These are phyloP conservation scores for Meleagris gallopavo DNA, from an alignment of 2,113 vertebrate species.

Conservation along the genomic window DNA sequence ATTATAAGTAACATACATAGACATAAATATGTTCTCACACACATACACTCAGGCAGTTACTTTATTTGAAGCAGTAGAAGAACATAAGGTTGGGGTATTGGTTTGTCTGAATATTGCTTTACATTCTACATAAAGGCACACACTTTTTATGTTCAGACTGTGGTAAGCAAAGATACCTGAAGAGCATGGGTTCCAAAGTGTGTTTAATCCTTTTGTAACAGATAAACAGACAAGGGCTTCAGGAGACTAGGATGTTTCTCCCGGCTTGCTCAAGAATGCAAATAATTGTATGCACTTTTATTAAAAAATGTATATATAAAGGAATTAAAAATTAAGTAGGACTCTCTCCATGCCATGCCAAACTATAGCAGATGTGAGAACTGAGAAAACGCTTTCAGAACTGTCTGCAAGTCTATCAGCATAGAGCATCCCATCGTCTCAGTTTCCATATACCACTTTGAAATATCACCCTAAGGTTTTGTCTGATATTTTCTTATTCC, in stretches of 20 bases:
- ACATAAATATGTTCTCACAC: neutral
- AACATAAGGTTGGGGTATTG: fast-evolving
- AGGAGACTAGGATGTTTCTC: neutral
- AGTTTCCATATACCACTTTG: neutral
- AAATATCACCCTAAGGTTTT: neutral
- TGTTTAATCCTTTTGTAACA: neutral
- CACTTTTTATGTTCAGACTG: neutral
- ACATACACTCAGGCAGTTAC: fast-evolving
- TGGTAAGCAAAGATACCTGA: neutral
- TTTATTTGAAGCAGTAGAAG: neutral
- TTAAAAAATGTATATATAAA: neutral
- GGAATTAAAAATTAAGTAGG: neutral
- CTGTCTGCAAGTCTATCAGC: neutral
- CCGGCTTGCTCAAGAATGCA: neutral
- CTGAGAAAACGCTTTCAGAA: neutral
- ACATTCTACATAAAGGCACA: neutral
- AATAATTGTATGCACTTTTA: neutral
- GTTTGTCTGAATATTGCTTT: neutral
- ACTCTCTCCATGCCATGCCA: neutral
- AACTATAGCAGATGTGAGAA: neutral
- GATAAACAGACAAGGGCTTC: neutral
- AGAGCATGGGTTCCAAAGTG: neutral
- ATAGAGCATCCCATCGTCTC: neutral
- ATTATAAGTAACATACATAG: neutral
- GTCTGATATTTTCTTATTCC: neutral